Conservation (phyloP, 2,113 vertebrate species). For the Scomber scombrus region DNA sequence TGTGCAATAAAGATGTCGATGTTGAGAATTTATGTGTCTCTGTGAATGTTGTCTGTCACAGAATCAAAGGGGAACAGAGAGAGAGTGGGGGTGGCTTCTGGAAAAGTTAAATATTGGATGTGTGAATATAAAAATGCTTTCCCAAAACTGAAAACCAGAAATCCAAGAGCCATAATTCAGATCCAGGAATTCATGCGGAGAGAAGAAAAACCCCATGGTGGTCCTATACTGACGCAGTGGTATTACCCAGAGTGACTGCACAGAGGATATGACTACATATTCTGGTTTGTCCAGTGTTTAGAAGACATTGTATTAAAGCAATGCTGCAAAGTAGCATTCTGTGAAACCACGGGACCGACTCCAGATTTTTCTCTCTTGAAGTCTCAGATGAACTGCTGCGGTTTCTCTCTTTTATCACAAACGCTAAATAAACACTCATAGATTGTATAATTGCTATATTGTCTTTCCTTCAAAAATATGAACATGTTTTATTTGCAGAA, state of each 20-base stretch:
- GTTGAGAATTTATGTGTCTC: slow-evolving; percentile 47
- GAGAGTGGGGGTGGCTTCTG: background rate
- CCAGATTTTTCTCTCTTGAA: background rate
- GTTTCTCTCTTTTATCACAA: slow-evolving; percentile 16
- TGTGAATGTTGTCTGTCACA: slow-evolving; percentile 11
- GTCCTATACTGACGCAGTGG: background rate
- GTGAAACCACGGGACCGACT: slow-evolving; percentile 5
- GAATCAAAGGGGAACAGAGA: background rate
- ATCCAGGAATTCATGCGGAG: background rate
- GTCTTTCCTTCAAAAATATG: background rate
- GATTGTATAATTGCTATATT: background rate
- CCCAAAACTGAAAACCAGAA: background rate
- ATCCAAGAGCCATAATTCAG: slow-evolving; percentile 4
- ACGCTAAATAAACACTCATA: slow-evolving; percentile 6
- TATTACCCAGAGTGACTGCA: background rate
- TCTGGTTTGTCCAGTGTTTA: slow-evolving; percentile 14
- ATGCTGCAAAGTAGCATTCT: slow-evolving; percentile 9
- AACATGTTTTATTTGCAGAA: background rate
- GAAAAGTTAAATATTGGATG: background rate
- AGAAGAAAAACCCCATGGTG: background rate
- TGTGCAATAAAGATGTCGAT: slow-evolving; percentile 98
- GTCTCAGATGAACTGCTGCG: slow-evolving; percentile 19
- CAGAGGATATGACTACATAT: background rate
- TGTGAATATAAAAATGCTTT: background rate
- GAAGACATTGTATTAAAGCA: background rate